Evolutionary conservation across 2,113 vertebrate genomes (phyloP).

Genomic region (Callorhinus ursinus): DNA sequence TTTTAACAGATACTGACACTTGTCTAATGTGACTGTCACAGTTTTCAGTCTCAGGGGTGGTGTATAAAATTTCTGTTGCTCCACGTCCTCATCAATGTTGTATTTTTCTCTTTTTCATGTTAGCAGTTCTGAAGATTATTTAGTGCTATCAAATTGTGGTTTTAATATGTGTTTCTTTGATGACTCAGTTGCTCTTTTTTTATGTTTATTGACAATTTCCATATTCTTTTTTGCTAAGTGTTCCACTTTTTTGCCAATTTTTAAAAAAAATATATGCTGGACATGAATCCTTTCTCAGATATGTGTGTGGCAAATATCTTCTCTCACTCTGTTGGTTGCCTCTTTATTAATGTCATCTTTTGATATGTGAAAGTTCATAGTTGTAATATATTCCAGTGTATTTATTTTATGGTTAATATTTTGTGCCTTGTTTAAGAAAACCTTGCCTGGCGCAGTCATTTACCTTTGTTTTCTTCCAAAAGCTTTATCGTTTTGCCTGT

Average conservation of each 20-base stretch:
- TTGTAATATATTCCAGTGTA: neutral
- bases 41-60: neutral
- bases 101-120: neutral
- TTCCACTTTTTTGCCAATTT: neutral
- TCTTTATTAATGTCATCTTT: neutral
- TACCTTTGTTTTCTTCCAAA: neutral
- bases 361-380: neutral
- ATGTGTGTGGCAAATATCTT: neutral
- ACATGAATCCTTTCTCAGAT: neutral
- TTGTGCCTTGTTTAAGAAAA: neutral
- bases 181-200: neutral
- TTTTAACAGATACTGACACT: neutral
- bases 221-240: neutral
- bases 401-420: neutral
- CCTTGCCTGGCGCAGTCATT: neutral
- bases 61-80: neutral
- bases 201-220: neutral
- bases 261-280: neutral
- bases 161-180: neutral
- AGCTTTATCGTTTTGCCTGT: constrained; percentile 9
- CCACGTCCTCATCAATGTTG: neutral
- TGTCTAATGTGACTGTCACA: neutral
- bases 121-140: neutral
- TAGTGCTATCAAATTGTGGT: neutral
- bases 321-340: neutral